Evolutionary conservation across 2,797 vertebrate genomes (phyloP), one percentile per base, ranked within the genome.

Genomic region (Sebastes miniatus): DNA sequence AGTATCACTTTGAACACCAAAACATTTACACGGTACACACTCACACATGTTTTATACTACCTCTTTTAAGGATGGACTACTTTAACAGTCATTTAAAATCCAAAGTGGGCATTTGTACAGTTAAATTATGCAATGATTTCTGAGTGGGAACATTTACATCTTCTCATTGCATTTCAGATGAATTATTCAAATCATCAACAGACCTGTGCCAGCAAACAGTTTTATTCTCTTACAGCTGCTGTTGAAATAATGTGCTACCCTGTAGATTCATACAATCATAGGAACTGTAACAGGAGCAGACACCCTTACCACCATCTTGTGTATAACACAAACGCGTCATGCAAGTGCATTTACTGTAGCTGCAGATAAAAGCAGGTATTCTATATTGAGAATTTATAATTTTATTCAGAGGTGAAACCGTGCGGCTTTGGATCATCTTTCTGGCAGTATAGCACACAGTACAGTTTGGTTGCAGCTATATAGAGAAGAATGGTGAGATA

Each of bases 71-170:
- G 59, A 59, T 62, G 8, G 36, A 54, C 16, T 64, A 58, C 25
- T 79, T 72, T 50, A 69, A 43, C 24, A 16, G 22, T 24, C 4
- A 56, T 68, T 70, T 76, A 24, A 57, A 65, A 81, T 82, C 67
- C 59, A 71, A 77, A 80, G 59, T 73, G 57, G 54, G 31, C 50
- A 83, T 80, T 72, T 83, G 27, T 77, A 73, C 32, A 80, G 79
- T 76, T 71, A 65, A 76, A 78, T 80, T 86, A 85, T 88, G 81
- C 88, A 76, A 80, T 77, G 70, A 87, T 78, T 84, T 72, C 84
- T 84, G 79, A 90, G 86, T 84, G 87, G 85, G 82, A 90, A 90
- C 87, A 90, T 95, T 93, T 91, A 88, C 61, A 88, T 91, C 79
- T 86, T 86, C 80, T 86, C 65, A 79, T 90, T 90, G 91, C 84